Evolutionary conservation across 2,797 vertebrate genomes (phyloP), one percentile per base, ranked within the genome.

Genomic region (Bryconaethiops microstoma): DNA sequence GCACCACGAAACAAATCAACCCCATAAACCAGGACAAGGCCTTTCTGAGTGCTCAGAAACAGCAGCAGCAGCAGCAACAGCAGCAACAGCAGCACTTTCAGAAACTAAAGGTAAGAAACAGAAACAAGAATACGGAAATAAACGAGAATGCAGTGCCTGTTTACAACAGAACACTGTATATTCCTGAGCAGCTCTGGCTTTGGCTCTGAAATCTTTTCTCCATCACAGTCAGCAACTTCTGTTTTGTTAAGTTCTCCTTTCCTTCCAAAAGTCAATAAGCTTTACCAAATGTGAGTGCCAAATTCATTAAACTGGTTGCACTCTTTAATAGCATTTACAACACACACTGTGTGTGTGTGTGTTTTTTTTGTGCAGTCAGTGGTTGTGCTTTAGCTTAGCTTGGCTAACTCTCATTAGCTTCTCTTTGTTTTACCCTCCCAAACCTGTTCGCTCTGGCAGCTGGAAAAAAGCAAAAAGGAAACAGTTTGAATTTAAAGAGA

Each of bases 81-180:
- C 92, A 94, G 89, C 94, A 95, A 88, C 94, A 95, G 90, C 95
- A 95, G 90, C 95, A 95, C 92, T 95, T 95, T 90, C 95, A 95
- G 90, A 95, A 95, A 88, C 94, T 95, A 82, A 95, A 95, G 95
- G 95, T 95, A 92, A 94, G 89, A 7, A 21, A 14, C 71, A 19
- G 67, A 39, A 55, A 60, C 52, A 40, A 25, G 48, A 10, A 40
- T 25, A 13, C 9, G 12, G 52, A 19, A 9, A 21, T 14, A 0
- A 39, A 17, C 14, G 8, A 17, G 29, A 64, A 14, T 5, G 5
- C 1, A 0, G 6, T 5, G 35, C 35, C 5, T 39, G 52, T 57
- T 57, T 55, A 7, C 7, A 19, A 5, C 59, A 13, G 59, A 2
- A 60, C 1, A 23, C 57, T 23, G 57, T 21, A 17, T 10, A 8